Base-by-base conservation (phyloP, 1,140 invertebrate genomes). In the Drosophila kanapiae region DNA sequence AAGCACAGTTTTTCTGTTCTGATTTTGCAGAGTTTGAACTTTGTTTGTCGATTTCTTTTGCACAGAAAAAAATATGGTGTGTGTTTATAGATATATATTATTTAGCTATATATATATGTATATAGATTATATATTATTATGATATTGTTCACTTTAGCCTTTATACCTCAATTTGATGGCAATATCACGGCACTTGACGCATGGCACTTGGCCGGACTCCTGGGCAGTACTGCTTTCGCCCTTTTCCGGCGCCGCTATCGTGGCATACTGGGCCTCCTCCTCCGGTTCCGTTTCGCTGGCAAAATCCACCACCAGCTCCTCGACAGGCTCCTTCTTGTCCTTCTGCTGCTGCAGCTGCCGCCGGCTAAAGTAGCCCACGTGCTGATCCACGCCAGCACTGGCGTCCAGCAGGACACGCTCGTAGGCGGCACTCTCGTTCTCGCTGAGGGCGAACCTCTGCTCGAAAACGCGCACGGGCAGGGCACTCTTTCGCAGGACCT, bases 121-220 rank as follows among this genome's bases (percentile, higher is more conserved):
- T 3, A 23, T 23, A 23, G 23, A 23, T 2, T 23, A 23, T 23
- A 23, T 23, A 23, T 23, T 23, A 23, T 23, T 23, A 23, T 2
- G 3, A 23, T 23, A 23, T 23, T 23, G 3, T 23, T 23, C 23
- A 23, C 23, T 23, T 23, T 23, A 23, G 23, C 14, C 8, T 7
- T 1, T 7, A 23, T 57, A 91, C 90, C 90, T 91, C 62, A 91
- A 70, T 77, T 90, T 91, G 49, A 90, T 86, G 76, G 90, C 90
- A 71, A 91, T 69, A 64, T 91, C 75, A 51, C 90, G 90, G 69
- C 90, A 91, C 71, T 91, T 91, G 76, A 79, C 70, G 47, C 90
- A 91, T 91, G 90, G 90, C 90, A 91, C 90, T 65, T 80, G 61
- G n/a, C 16, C 40, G 18, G 38, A 35, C 43, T 38, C 14, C 45